A percentile compares a stretch with the other conserved stretches of the same genome.
Evolutionary conservation across 2,113 vertebrate species (phyloP).

Genomic region (Hippoglossus stenolepis): DNA sequence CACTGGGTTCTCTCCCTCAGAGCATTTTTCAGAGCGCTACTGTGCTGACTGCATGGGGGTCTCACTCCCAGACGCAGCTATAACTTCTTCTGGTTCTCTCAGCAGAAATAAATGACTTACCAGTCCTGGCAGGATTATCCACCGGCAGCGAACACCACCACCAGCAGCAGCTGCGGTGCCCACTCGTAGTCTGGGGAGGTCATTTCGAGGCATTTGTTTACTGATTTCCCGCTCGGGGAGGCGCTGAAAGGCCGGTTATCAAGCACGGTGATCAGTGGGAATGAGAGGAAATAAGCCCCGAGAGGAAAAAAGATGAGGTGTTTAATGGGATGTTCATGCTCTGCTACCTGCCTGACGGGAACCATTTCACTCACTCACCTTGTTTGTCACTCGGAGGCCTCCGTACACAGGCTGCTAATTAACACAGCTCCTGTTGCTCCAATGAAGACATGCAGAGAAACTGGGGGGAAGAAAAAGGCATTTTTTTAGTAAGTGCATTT

Average conservation of each 20-base stretch:
- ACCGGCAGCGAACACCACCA: conserved; percentile 12
- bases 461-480: neutral
- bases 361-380: conserved; percentile 70
- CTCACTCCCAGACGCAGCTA: neutral
- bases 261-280: conserved; percentile 47
- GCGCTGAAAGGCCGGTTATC: conserved; percentile 2
- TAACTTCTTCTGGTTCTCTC: conserved; percentile 23
- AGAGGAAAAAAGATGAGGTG: conserved; percentile 42
- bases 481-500: conserved; percentile 3
- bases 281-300: conserved; percentile 40
- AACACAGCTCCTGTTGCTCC: conserved; percentile 45
- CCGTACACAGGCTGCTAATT: conserved; percentile 62
- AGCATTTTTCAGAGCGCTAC: conserved; percentile 17
- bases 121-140: conserved; percentile 25
- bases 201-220: conserved; percentile 20
- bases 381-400: conserved; percentile 62
- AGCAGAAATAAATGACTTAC: conserved; percentile 13
- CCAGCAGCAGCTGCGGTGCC: conserved; percentile 1
- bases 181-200: conserved; percentile 13
- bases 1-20: conserved; percentile 19
- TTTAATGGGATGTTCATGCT: conserved; percentile 74
- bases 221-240: conserved; percentile 4
- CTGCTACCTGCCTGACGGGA: conserved; percentile 72
- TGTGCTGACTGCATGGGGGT: conserved; percentile 16
- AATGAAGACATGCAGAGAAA: conserved; percentile 22